A percentile compares a stretch with the other conserved stretches of the same genome.
These are phyloP conservation scores for Daubentonia madagascariensis DNA, from an alignment of 2,113 vertebrate species.

Conservation along the genomic window DNA sequence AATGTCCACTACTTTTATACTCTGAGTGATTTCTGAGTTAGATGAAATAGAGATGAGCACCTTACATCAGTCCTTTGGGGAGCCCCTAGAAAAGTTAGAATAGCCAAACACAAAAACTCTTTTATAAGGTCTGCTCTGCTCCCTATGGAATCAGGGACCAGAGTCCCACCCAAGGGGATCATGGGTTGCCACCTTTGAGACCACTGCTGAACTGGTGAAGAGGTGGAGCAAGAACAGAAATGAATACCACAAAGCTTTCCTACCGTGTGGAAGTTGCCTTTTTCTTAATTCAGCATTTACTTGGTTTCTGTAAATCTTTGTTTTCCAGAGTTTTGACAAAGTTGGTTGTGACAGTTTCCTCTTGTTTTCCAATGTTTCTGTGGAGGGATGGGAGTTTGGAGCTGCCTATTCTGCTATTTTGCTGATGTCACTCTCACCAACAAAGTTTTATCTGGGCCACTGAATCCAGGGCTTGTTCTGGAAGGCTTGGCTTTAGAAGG, in stretches of 20 bases:
- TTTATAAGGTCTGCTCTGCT: background rate
- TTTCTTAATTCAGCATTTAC: background rate
- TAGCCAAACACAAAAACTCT: background rate
- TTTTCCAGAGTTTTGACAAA: conserved; percentile 1
- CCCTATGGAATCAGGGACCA: background rate
- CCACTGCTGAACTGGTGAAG: background rate
- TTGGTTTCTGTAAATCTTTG: background rate
- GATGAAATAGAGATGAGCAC: background rate
- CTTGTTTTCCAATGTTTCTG: background rate
- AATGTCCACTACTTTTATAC: background rate
- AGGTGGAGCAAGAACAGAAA: background rate
- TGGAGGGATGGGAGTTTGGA: background rate
- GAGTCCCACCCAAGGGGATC: background rate
- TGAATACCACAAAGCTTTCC: background rate
- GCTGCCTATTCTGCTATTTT: background rate
- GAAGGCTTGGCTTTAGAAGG: background rate
- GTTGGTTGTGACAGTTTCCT: background rate
- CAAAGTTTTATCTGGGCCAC: background rate
- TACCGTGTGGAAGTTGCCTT: background rate
- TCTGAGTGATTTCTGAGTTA: background rate
- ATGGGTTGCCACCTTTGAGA: background rate
- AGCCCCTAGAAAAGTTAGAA: background rate
- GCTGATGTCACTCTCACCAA: background rate
- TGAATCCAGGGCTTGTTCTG: background rate
- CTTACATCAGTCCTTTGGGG: background rate